Evolutionary conservation across 2,888 invertebrate genomes (phyloP), one percentile per base, ranked within the genome.

Genomic region (Ametastegia equiseti): DNA sequence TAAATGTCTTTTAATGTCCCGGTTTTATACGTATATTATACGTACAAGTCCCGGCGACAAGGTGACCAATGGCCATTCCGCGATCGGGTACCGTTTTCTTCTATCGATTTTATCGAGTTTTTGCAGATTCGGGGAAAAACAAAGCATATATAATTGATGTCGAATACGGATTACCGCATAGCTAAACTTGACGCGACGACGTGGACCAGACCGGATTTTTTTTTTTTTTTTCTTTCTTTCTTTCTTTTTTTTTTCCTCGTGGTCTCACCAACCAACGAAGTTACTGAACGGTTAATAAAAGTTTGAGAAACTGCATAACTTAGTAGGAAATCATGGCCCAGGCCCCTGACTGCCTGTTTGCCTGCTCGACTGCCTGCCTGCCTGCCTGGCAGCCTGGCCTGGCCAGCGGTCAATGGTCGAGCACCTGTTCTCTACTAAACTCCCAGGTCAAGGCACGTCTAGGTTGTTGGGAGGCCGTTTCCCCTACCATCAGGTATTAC

Each of bases 361-460:
- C n/a, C n/a, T n/a, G n/a, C n/a, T n/a, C n/a, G n/a, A n/a, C n/a
- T n/a, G n/a, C n/a, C n/a, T n/a, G n/a, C n/a, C n/a, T n/a, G n/a
- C n/a, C n/a, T n/a, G n/a, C n/a, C n/a, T n/a, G n/a, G n/a, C n/a
- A n/a, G n/a, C n/a, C n/a, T n/a, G n/a, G 36, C 15, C 36, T 27
- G 86, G 85, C 84, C 82, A 85, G 83, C 86, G 87, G 87, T 85
- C 87, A 87, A 87, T 87, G 86, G 88, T 88, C 86, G 87, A 86
- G 88, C 89, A 90, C 89, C 89, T 90, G 89, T 89, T 88, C 87
- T 87, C 88, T 54, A 75, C 71, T 86, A 88, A 88, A 89, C 88
- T 87, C 86, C 84, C 87, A 87, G 90, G 90, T 90, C 90, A 90
- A 90, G 90, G 89, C 87, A 89, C 90, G 90, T 89, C 91, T 90